Evolutionary conservation across 1,140 invertebrate genomes (phyloP), one percentile per base, ranked within the genome.

Genomic region (Lutraria rhynchaena): DNA sequence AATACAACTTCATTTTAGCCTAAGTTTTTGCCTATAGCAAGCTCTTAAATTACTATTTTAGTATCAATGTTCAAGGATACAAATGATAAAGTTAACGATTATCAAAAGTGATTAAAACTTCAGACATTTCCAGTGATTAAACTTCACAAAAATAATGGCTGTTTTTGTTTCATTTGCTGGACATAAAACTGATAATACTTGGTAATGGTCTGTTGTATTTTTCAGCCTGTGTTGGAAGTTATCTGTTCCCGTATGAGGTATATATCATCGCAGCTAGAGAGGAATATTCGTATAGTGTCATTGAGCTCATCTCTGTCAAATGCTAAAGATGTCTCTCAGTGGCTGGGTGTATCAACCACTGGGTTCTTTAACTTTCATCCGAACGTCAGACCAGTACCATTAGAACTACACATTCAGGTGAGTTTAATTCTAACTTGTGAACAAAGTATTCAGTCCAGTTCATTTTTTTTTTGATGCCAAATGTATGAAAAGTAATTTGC

Each of bases 301-400:
- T 92, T 99, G 2, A 98, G 97, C 33, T 96, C 97, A 0, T 98
- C 99, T 0, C 93, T 99, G 33, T 97, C 97, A 7, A 99, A 99
- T 94, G 97, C 98, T 0, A 95, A 96, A 84, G 99, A 99, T 93
- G 95, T 99, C 15, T 96, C 97, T 0, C 96, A 98, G 89, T 99
- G 99, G 99, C 93, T 99, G 1, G 99, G 98, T 22, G 99, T 97
- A 88, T 96, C 95, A 83, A 95, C 97, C 4, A 97, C 97, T 82
- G 95, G 95, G 35, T 98, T 97, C 0, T 99, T 99, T 91, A 99
- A 99, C 93, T 99, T 99, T 92, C 98, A 99, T 92, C 99, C 99
- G 0, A 99, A 97, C 90, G 98, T 99, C 11, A 93, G 99, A 24
- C 99, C 99, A 11, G 94, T 99, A 35, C 97, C 98, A 0, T 91